These are phyloP conservation scores for Dromaius novaehollandiae DNA, from an alignment of 2,113 vertebrate genomes.

Conservation along the genomic window DNA sequence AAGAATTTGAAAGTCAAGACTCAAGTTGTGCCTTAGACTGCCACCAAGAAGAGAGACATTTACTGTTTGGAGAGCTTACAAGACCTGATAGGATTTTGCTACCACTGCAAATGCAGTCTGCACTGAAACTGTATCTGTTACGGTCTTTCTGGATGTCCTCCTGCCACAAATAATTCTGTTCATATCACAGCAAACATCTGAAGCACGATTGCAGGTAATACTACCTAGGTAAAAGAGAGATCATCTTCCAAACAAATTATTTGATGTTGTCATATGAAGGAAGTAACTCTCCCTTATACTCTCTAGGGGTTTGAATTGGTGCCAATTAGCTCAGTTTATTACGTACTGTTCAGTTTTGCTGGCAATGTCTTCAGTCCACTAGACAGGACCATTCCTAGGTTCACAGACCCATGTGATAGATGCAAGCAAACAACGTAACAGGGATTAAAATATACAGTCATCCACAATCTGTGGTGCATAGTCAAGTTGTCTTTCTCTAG, in stretches of 20 bases:
- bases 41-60: too few species aligned
- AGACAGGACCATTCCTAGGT: background rate
- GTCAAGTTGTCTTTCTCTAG: background rate
- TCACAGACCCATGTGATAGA: background rate
- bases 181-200: background rate
- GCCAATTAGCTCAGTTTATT: background rate
- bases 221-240: background rate
- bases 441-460: background rate
- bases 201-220: background rate
- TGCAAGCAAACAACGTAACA: background rate
- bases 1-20: too few species aligned
- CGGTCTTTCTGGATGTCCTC: background rate
- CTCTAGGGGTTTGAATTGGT: background rate
- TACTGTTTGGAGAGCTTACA: background rate
- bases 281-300: too few species aligned
- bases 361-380: background rate
- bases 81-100: background rate
- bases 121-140: background rate
- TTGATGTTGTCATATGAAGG: background rate
- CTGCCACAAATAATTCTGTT: background rate
- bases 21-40: too few species aligned
- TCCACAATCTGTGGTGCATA: background rate
- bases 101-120: background rate
- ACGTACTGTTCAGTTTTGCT: background rate
- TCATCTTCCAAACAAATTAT: background rate